These are phyloP conservation scores for Myxocyprinus asiaticus DNA, from an alignment of 2,113 vertebrate genomes.

Conservation along the genomic window DNA sequence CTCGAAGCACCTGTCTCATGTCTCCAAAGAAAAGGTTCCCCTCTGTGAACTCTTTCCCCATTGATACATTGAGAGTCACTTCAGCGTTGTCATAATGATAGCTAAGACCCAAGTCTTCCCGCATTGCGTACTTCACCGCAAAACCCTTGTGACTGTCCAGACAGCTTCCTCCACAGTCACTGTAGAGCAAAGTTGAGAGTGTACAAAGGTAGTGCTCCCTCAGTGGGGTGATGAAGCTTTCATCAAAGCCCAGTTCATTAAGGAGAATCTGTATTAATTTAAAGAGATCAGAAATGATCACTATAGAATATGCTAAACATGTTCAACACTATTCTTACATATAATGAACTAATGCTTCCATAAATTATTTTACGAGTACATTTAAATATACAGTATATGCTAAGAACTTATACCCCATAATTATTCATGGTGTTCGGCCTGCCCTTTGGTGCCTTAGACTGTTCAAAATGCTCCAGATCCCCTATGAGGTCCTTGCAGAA, in stretches of 20 bases:
- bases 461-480: slow-evolving; percentile 93
- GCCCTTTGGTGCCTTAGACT: slow-evolving; percentile 87
- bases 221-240: slow-evolving; percentile 82
- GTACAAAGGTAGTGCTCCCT: slow-evolving; percentile 85
- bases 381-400: neutral
- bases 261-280: slow-evolving; percentile 73
- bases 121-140: slow-evolving; percentile 85
- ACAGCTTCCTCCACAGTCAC: slow-evolving; percentile 80
- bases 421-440: slow-evolving; percentile 98
- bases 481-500: slow-evolving; percentile 87
- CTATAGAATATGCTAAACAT: neutral
- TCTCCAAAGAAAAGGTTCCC: slow-evolving; percentile 92
- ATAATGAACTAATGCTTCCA: neutral
- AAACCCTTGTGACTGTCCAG: slow-evolving; percentile 95
- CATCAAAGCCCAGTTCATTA: slow-evolving; percentile 90
- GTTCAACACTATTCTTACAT: neutral
- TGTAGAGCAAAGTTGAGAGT: slow-evolving; percentile 82
- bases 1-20: slow-evolving; percentile 82
- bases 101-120: slow-evolving; percentile 85
- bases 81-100: slow-evolving; percentile 95
- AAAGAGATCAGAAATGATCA: neutral
- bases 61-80: slow-evolving; percentile 89
- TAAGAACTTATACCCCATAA: slow-evolving; percentile 81
- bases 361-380: no score
- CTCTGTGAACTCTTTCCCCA: slow-evolving; percentile 88